phyloP scores from a whole-genome alignment of 1,140 invertebrate genomes.

The Oncopeltus fasciatus region DNA sequence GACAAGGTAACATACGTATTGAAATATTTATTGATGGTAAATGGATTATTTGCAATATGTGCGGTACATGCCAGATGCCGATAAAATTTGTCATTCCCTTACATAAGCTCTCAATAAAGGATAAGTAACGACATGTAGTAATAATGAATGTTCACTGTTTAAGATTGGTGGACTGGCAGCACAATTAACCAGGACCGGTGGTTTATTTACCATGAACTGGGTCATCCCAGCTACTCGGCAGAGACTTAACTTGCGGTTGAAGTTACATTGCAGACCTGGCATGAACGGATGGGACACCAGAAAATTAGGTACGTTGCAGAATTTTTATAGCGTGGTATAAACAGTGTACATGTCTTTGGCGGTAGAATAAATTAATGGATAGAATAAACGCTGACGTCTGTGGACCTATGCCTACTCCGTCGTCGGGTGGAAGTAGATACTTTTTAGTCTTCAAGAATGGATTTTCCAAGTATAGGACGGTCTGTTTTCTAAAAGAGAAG shows the following conservation, averaged over 20 bases:
- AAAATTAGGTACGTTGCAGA: neutral
- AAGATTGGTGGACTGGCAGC: too few species aligned
- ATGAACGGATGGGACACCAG: slow-evolving; percentile 7
- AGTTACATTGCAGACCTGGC: neutral
- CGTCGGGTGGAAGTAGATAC: slow-evolving; percentile 24
- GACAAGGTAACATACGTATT: too few species aligned
- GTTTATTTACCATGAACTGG: too few species aligned
- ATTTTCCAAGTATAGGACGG: slow-evolving; percentile 23
- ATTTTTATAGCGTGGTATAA: neutral
- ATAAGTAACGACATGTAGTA: too few species aligned
- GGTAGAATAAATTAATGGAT: neutral
- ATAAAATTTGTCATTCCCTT: too few species aligned
- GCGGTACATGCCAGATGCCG: too few species aligned
- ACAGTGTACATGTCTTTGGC: neutral
- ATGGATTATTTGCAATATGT: too few species aligned
- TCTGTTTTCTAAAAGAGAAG: too few species aligned
- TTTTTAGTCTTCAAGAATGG: slow-evolving; percentile 28
- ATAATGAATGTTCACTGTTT: too few species aligned
- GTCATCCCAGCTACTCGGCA: neutral
- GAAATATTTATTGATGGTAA: too few species aligned
- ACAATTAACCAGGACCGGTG: too few species aligned
- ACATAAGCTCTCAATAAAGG: too few species aligned
- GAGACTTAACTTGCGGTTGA: neutral
- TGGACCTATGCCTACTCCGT: slow-evolving; percentile 23
- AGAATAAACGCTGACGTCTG: slow-evolving; percentile 23